These are phyloP conservation scores for Alentia gelatinosa DNA, from an alignment of 2,888 invertebrate species.

Conservation along the genomic window DNA sequence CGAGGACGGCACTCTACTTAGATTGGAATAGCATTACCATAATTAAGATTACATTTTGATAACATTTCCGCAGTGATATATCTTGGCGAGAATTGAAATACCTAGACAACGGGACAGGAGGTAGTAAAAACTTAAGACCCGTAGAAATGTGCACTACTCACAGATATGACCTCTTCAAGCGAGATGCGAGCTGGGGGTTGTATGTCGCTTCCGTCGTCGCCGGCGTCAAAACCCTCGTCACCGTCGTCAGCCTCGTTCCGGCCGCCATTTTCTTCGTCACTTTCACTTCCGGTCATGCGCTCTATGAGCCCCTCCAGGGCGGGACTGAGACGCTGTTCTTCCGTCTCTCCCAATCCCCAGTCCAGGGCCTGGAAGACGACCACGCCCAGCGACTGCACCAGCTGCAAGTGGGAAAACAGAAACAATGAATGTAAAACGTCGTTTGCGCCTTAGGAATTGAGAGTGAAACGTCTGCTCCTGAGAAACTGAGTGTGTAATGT, in stretches of 20 bases:
- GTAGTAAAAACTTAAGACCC: too few relatives aligned
- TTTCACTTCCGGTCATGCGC: constrained; percentile 88
- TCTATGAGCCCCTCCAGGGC: constrained; percentile 93
- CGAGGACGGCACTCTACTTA: too few relatives aligned
- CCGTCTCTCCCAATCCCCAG: constrained; percentile 91
- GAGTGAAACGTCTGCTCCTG: too few relatives aligned
- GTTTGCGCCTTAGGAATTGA: too few relatives aligned
- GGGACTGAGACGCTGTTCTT: constrained; percentile 92
- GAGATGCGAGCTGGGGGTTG: constrained; percentile 70
- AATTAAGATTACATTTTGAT: too few relatives aligned
- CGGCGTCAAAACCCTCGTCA: constrained; percentile 83
- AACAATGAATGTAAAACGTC: too few relatives aligned
- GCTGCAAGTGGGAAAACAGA: constrained; percentile 72
- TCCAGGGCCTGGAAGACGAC: constrained; percentile 94
- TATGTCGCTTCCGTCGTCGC: constrained; percentile 62
- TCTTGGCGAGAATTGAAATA: too few relatives aligned
- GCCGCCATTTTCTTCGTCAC: constrained; percentile 88
- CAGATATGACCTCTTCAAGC: constrained; percentile 85
- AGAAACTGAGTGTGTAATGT: too few relatives aligned
- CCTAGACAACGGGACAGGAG: too few relatives aligned
- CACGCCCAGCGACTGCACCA: constrained; percentile 84
- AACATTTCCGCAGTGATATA: too few relatives aligned
- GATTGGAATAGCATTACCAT: too few relatives aligned
- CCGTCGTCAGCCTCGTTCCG: constrained; percentile 86
- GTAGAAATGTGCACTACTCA: constrained; percentile 78